Evolutionary conservation across 2,888 invertebrate genomes (phyloP), one percentile per base, ranked within the genome.

Genomic region (Oxyteleia sp.): DNA sequence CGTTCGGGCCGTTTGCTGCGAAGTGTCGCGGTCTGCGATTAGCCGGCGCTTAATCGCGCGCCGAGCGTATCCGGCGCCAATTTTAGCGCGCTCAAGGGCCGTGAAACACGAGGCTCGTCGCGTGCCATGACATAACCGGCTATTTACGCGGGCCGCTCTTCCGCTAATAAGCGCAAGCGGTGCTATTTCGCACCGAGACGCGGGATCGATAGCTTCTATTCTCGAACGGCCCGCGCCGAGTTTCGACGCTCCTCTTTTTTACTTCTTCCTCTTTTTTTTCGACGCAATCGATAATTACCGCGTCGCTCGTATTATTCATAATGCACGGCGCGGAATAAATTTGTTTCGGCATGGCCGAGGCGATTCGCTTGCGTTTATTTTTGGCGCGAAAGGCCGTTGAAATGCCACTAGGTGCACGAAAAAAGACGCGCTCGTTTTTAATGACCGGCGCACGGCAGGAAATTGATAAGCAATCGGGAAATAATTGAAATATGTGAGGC

Each of bases 41-140:
- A 45, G 15, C 15, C 45, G 18, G 18, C 15, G 45, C 2, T 51
- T 51, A 47, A 26, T 26, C 26, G 29, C 4, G 53, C 53, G n/a
- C 23, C 51, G 51, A 66, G 38, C 66, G 51, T 51, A 66, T 38
- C 41, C 66, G 66, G 18, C 20, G 66, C 41, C 66, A 53, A 41
- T 51, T 66, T 51, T 41, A 53, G 66, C 38, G 35, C 47, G 15
- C 66, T 41, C 15, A 13, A 51, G 41, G 53, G 38, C 38, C 49
- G 23, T 45, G 47, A 47, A 32, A 57, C 69, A 69, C 69, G 47
- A 57, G 69, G 57, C 69, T 20, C 41, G 57, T 57, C 69, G 69
- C 69, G 69, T 69, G 69, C 57, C 57, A 43, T 57, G 57, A 69
- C 69, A 69, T 41, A 43, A 53, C 45, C 32, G 57, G 45, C 57